Conservation (phyloP, 1,140 invertebrate species). For the Bombus superbus region DNA sequence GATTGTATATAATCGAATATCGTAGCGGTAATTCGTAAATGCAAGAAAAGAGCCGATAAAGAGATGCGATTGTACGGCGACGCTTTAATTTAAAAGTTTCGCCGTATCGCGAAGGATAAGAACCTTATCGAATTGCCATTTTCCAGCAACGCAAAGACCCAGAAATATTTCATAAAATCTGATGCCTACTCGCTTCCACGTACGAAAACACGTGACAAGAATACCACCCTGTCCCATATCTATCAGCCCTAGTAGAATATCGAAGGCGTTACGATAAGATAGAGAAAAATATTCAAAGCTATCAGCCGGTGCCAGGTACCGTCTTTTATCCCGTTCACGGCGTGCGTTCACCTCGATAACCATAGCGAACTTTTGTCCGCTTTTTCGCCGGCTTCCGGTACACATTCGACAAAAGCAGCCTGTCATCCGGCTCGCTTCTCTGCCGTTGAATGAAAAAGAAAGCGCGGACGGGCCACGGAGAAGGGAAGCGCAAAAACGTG, state of each 20-base stretch:
- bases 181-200: not conserved
- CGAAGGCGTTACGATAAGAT: conserved; percentile 1
- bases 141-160: not conserved
- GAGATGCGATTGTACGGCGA: too few relatives aligned
- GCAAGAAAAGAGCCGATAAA: too few relatives aligned
- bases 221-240: not conserved
- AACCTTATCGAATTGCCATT: too few relatives aligned
- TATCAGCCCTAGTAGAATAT: not conserved
- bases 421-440: not conserved
- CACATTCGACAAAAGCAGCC: not conserved
- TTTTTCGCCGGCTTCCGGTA: not conserved
- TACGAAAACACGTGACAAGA: not conserved
- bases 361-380: not conserved
- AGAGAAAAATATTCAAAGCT: conserved; percentile 21
- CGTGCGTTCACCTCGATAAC: not conserved
- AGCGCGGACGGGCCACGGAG: not conserved
- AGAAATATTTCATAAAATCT: not conserved
- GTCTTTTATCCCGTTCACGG: conserved; percentile 14
- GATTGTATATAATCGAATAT: too few relatives aligned
- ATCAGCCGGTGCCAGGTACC: not conserved
- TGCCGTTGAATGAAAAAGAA: not conserved
- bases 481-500: not conserved
- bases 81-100: too few relatives aligned
- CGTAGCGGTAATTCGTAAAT: too few relatives aligned
- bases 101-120: too few relatives aligned